Evolutionary conservation across 37 sponge, comb jelly and placozoan species (phyloP), one percentile per base, ranked within the genome.

Genomic region (Bolinopsis microptera): DNA sequence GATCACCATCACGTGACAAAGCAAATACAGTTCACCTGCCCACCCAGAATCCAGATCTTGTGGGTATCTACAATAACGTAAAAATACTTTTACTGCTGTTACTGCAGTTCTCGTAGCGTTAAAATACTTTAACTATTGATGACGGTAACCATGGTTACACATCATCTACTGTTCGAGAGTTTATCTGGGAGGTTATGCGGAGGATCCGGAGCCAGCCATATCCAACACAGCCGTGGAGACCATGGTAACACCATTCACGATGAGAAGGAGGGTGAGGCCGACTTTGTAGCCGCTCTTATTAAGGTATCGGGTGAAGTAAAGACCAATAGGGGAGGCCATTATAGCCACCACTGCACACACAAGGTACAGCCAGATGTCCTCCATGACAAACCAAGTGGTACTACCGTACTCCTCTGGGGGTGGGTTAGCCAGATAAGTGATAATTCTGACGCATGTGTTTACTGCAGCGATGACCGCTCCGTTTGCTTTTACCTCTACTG

Each of bases 221-320:
- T 86, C 90, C 30, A 86, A 1, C 0, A 48, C 36, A 3, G 90
- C 90, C 3, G 90, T 86, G 35, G 35, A 18, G 9, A 86, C 36
- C 90, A 86, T 86, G 90, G 90, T 86, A 23, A 86, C 24, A 0
- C 90, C 90, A 26, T 86, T 86, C 3, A 86, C 61, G 23, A 86
- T 86, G 61, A 86, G 90, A 0, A 86, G 61, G 61, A 22, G 26
- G 16, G 90, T 86, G 24, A 86, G 90, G 48, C 38, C 41, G 35
- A 34, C 61, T 27, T 86, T 86, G 90, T 86, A 86, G 40, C 90
- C 90, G 48, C 61, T n/a, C 61, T 86, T 86, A 27, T 86, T 86
- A 9, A 86, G 90, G 48, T 41, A 86, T 23, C 26, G 13, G 3
- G 90, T 86, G 30, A 86, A 48, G 41, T 38, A 86, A 0, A 86